Conservation (phyloP, 2,888 invertebrate species). For the Lagria hirta region DNA sequence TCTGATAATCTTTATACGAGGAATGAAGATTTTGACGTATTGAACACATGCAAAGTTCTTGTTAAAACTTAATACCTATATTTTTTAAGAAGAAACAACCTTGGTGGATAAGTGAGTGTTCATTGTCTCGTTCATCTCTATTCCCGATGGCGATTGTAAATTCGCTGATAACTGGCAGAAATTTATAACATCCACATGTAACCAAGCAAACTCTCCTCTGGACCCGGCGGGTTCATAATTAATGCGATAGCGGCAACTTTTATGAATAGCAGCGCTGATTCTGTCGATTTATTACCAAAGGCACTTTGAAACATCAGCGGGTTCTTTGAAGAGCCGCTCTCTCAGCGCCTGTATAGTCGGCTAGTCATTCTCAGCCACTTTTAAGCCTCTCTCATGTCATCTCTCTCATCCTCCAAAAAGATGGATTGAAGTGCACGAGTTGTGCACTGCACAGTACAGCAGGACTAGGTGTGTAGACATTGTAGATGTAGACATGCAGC, state of each 20-base stretch:
- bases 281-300: conserved; percentile 54
- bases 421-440: too few species aligned
- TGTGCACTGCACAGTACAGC: too few species aligned
- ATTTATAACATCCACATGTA: conserved; percentile 54
- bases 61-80: too few species aligned
- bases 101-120: too few species aligned
- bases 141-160: too few species aligned
- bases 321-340: conserved; percentile 46
- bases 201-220: conserved; percentile 48
- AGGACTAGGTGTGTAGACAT: conserved; percentile 27
- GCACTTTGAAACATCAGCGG: conserved; percentile 49
- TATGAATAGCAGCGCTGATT: conserved; percentile 54
- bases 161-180: conserved; percentile 50
- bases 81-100: too few species aligned
- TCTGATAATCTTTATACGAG: too few species aligned
- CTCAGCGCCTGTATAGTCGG: conserved; percentile 44
- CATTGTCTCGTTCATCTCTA: too few species aligned
- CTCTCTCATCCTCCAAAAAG: conserved; percentile 29
- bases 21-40: too few species aligned
- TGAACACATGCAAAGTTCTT: too few species aligned
- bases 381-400: conserved; percentile 21
- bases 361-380: conserved; percentile 45
- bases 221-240: conserved; percentile 48
- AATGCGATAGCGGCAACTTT: conserved; percentile 55
- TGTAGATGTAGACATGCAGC: conserved; percentile 15